phyloP scores from a whole-genome alignment of 1,140 invertebrate species.

The Sweltsa coloradensis region DNA sequence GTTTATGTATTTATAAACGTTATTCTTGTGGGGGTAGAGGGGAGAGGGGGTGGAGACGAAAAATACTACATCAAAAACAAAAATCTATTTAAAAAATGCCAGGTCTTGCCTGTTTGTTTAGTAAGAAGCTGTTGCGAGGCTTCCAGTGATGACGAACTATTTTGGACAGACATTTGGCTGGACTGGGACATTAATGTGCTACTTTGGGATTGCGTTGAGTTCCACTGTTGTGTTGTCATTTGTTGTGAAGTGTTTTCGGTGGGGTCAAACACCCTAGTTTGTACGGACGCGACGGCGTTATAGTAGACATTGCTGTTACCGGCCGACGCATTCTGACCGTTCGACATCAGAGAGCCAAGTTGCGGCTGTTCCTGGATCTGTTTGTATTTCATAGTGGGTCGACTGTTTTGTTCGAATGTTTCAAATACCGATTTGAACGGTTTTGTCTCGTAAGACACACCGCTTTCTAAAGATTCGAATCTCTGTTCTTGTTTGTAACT shows the following conservation, averaged over 20 bases:
- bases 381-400: conserved; percentile 41
- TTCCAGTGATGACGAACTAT: background rate
- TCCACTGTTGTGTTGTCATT: no score
- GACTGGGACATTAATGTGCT: no score
- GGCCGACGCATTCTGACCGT: background rate
- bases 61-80: conserved; percentile 3
- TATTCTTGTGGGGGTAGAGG: no score
- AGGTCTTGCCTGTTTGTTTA: conserved; percentile 12
- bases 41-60: no score
- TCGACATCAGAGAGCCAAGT: background rate
- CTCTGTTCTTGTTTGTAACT: no score
- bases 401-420: conserved; percentile 44
- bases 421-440: conserved; percentile 49
- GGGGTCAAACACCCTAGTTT: conserved; percentile 10
- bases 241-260: background rate
- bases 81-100: background rate
- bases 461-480: no score
- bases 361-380: conserved; percentile 30
- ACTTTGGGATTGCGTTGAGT: background rate
- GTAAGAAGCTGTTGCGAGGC: conserved; percentile 10
- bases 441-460: conserved; percentile 20
- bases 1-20: no score
- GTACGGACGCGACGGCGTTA: conserved; percentile 9
- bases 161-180: background rate
- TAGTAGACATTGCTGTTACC: conserved; percentile 2